Conservation (phyloP, 2,888 invertebrate genomes). For the Criorhina ranunculi region DNA sequence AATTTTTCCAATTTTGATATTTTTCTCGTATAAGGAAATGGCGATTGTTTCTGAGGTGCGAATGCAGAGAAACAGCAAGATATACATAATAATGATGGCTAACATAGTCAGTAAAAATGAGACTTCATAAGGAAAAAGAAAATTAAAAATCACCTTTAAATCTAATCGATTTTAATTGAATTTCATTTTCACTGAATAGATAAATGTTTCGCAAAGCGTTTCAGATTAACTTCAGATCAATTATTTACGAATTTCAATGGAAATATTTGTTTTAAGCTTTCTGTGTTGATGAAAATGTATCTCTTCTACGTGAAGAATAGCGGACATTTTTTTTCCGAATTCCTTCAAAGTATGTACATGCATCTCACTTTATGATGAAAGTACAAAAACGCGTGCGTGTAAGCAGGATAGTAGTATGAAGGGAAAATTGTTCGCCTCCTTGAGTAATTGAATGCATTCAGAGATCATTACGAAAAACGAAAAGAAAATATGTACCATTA, state of each 20-base stretch:
- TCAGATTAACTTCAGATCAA: conserved; percentile 32
- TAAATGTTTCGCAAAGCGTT: conserved; percentile 52
- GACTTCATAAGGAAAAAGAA: conserved; percentile 52
- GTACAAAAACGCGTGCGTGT: conserved; percentile 12
- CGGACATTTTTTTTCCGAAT: conserved; percentile 70
- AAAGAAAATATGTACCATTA: not conserved
- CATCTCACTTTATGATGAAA: conserved; percentile 33
- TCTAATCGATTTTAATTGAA: conserved; percentile 51
- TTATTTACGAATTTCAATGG: conserved; percentile 38
- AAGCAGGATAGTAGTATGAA: conserved; percentile 16
- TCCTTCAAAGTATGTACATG: conserved; percentile 22
- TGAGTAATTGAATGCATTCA: conserved; percentile 37
- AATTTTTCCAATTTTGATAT: conserved; percentile 33
- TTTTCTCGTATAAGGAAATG: conserved; percentile 70
- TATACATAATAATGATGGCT: conserved; percentile 72
- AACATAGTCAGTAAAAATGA: conserved; percentile 52
- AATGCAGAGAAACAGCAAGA: conserved; percentile 68
- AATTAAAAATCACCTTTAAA: conserved; percentile 69
- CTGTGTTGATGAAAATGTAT: conserved; percentile 72
- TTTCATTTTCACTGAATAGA: conserved; percentile 67
- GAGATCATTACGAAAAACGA: not conserved
- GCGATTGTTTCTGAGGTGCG: conserved; percentile 61
- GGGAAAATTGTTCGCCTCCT: conserved; percentile 19
- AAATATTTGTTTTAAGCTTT: conserved; percentile 55
- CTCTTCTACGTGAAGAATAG: conserved; percentile 64